These are phyloP conservation scores for Thermophis baileyi DNA, from an alignment of 2,113 vertebrate genomes.

Conservation along the genomic window DNA sequence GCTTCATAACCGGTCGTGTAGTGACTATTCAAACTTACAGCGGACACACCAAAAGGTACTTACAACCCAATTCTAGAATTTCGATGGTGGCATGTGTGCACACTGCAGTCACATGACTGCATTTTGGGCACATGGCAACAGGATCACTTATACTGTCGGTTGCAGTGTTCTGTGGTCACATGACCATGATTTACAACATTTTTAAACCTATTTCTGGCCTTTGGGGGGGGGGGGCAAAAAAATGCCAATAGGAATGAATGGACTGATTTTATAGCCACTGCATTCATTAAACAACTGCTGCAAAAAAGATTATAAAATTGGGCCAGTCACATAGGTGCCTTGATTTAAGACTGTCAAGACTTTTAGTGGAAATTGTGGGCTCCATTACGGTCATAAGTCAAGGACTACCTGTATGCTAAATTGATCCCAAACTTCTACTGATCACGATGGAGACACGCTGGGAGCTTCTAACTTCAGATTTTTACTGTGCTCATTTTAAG, in stretches of 20 bases:
- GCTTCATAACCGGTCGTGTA: neutral
- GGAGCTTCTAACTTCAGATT: neutral
- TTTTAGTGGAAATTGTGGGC: neutral
- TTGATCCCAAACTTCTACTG: neutral
- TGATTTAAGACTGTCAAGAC: neutral
- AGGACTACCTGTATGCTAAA: neutral
- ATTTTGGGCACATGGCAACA: neutral
- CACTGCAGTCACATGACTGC: neutral
- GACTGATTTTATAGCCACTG: neutral
- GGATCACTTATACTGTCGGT: neutral
- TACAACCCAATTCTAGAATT: neutral
- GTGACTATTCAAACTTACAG: neutral
- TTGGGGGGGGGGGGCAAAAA: neutral
- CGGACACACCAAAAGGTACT: neutral
- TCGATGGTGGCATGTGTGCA: neutral
- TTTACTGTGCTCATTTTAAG: neutral
- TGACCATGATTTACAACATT: neutral
- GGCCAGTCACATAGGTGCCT: neutral
- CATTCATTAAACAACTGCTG: neutral
- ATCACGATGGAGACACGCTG: neutral
- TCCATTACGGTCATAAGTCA: neutral
- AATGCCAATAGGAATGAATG: neutral
- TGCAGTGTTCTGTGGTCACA: neutral
- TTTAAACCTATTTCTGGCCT: neutral
- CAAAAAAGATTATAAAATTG: neutral